phyloP scores from a whole-genome alignment of 92 coral and sea anemone species.

The Anthopleura xanthogrammica region DNA sequence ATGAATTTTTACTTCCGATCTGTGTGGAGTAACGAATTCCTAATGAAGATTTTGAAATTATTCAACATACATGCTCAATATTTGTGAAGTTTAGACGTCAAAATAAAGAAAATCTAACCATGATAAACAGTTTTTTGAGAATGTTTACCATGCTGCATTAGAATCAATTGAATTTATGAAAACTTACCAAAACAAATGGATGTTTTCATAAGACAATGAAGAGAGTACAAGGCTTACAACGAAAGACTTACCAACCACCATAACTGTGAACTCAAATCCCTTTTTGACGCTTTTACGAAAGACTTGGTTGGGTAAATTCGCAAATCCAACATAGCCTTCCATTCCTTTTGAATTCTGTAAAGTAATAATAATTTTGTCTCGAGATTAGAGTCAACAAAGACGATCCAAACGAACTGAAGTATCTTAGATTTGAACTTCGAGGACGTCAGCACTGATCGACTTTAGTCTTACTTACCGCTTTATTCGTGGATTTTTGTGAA shows the following conservation, averaged over 20 bases:
- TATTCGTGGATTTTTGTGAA: slow-evolving; percentile 15
- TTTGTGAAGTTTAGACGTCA: background rate
- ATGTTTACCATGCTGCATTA: slow-evolving; percentile 9
- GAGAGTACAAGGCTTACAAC: background rate
- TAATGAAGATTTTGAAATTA: background rate
- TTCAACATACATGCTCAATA: background rate
- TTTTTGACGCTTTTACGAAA: slow-evolving; percentile 97
- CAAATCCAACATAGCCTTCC: slow-evolving; percentile 99
- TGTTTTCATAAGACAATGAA: slow-evolving; percentile 7
- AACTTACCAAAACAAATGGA: slow-evolving; percentile 13
- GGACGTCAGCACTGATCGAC: background rate
- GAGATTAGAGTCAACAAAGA: slow-evolving; percentile 19
- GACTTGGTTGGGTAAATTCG: slow-evolving; percentile 98
- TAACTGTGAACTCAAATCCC: slow-evolving; percentile 98
- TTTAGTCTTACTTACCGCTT: slow-evolving; percentile 35
- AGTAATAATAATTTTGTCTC: slow-evolving; percentile 17
- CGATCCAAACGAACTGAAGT: slow-evolving; percentile 13
- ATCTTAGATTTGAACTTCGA: slow-evolving; percentile 20
- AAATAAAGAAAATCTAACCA: slow-evolving; percentile 3
- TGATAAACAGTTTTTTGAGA: slow-evolving; percentile 11
- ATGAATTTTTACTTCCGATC: slow-evolving; percentile 40
- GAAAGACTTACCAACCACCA: slow-evolving; percentile 94
- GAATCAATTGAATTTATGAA: slow-evolving; percentile 22
- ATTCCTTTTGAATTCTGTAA: slow-evolving; percentile 91
- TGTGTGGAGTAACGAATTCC: slow-evolving; percentile 8